Base-by-base conservation (phyloP, 2,113 vertebrate species). In the Ammodytes dubius region DNA sequence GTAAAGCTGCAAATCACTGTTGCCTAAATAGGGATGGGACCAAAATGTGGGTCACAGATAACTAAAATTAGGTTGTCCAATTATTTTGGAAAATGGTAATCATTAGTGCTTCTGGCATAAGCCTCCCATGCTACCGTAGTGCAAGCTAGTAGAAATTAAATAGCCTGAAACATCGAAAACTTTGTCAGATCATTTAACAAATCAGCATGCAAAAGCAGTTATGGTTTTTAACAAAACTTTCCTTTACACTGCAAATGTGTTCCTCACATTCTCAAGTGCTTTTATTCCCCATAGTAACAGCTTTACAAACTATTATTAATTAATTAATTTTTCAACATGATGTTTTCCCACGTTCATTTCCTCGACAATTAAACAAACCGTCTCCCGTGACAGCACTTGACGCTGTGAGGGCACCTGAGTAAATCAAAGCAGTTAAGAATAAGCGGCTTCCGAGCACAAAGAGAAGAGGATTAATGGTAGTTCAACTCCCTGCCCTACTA, bases 11-110 rank as follows among this genome's bases (percentile, higher is more conserved):
- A 56, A 39, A 54, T 74, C 64, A 37, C 54, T 58, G 43, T 82
- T 81, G 2, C 58, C 69, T 50, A 64, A 85, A 64, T 58, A 47
- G 27, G 54, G 14, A 69, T 75, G 35, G 56, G 58, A 84, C 17
- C 37, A 72, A 72, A 77, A 90, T 88, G 45, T 88, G 78, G 86
- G 87, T 81, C 87, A 85, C 59, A 66, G 42, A 85, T 83, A 79
- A 78, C 37, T 67, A 74, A 83, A 84, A 89, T 69, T 87, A 85
- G 79, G 79, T 54, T 89, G 84, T 89, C 85, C 79, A 89, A 90
- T 90, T 92, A 89, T 89, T 84, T 79, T 2, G 65, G 65, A 88
- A 84, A 92, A 84, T 76, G 46, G 45, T 81, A 69, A 86, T 82
- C 79, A 77, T 46, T 54, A 77, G 46, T 54, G 87, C 91, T 92